A percentile compares a stretch with the other conserved stretches of the same genome.
Evolutionary conservation across 2,113 vertebrate genomes (phyloP).

Genomic region (Cyphomyrus plagiostoma): DNA sequence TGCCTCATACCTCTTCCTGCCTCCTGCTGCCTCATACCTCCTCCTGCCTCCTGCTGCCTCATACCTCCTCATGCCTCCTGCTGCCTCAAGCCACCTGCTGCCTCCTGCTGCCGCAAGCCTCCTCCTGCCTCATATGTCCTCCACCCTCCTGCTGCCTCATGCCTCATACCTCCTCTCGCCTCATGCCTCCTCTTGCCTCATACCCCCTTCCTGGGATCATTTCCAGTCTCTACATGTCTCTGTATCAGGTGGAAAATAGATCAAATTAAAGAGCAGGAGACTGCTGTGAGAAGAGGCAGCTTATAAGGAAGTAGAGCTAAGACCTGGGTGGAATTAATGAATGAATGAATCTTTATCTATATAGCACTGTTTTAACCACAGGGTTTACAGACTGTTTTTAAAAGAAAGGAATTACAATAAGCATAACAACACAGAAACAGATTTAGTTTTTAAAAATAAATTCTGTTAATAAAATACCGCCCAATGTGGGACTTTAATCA

Average conservation of each 20-base stretch:
- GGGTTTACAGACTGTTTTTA: neutral
- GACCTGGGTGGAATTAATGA: neutral
- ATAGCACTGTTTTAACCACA: neutral
- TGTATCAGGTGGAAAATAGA: neutral
- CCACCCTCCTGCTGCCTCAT: too few species aligned
- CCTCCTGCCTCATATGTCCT: too few species aligned
- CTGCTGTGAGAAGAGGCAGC: neutral
- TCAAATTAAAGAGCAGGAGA: neutral
- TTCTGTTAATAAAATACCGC: neutral
- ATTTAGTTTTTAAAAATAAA: neutral
- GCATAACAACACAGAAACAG: neutral
- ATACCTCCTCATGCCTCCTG: neutral
- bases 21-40: neutral
- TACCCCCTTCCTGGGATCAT: neutral
- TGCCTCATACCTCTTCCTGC: too few species aligned
- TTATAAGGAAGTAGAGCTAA: neutral
- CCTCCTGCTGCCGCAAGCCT: too few species aligned
- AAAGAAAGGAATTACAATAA: neutral
- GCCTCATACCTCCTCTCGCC: too few species aligned
- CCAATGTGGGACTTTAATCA: neutral
- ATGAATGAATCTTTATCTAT: neutral
- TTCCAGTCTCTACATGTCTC: neutral
- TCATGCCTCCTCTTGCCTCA: neutral
- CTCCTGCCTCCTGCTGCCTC: too few species aligned
- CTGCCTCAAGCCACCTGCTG: too few species aligned